Base-by-base conservation (phyloP, 2,797 vertebrate genomes). In the Spinus olivaceus region DNA sequence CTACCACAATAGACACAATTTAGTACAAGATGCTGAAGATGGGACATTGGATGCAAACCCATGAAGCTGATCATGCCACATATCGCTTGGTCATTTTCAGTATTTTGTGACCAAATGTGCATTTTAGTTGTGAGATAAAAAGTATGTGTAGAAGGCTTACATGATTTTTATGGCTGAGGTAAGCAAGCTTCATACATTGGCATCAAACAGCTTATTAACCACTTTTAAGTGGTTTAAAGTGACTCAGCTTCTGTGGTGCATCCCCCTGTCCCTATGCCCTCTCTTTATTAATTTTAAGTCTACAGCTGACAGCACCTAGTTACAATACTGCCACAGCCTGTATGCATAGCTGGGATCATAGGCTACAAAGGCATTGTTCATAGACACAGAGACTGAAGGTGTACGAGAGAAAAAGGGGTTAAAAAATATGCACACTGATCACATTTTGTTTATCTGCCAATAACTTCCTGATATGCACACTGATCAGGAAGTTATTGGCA, bases 271-370 rank as follows among this genome's bases (percentile, higher is more conserved):
- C 8, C 4, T 3, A 1, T 32, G 9, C 32, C 20, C 10, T 7
- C 18, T 14, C 14, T 69, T 80, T 23, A 7, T 49, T 61, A 37
- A 56, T 89, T 59, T 64, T 39, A 39, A 84, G 14, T 46, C 21
- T 59, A 9, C 9, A 28, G 28, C 9, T 80, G 67, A 46, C 21
- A 51, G 21, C 51, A 27, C 4, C 13, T 82, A 23, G 7, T 32
- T 44, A 9, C 1, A 12, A 14, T 51, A 33, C 8, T 77, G 19
- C 37, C 23, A 15, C 7, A 42, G 21, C 8, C 20, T 57, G 17
- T 61, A 28, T 0, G 0, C 22, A 0, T 66, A 9, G 33, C 32
- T 66, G 47, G 13, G 22, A 14, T 66, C 23, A 8, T 39, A 44
- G 25, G 47, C 47, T 65, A 14, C 30, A 49, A 46, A 61, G 24